Conservation (phyloP, 2,113 vertebrate species). For the Pterocles orientalis region DNA sequence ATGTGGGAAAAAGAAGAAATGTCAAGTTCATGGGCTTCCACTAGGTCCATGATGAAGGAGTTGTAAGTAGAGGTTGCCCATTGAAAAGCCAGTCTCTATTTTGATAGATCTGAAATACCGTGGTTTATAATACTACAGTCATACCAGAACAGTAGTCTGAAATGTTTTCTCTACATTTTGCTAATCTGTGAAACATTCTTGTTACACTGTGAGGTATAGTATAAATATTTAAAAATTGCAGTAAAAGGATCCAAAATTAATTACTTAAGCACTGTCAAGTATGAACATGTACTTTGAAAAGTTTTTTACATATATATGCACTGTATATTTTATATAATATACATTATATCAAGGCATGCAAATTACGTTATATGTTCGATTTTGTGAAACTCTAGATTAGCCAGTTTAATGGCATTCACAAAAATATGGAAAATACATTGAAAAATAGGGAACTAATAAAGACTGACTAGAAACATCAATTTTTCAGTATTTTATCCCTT, state of each 20-base stretch:
- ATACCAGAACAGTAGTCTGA: not conserved
- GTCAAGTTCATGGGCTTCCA: not conserved
- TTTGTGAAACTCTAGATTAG: not conserved
- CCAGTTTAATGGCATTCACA: not conserved
- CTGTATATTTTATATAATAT: not conserved
- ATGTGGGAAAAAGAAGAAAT: not conserved
- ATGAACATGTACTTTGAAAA: not conserved
- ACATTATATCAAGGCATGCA: not conserved
- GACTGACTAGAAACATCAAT: not conserved
- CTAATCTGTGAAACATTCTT: not conserved
- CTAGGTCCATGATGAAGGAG: not conserved
- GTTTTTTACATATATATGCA: not conserved
- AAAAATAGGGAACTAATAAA: not conserved
- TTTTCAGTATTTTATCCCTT: not conserved
- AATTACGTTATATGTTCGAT: not conserved
- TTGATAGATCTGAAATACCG: not conserved
- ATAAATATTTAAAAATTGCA: not conserved
- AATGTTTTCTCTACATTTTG: not conserved
- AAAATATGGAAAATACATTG: not conserved
- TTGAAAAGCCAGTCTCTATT: not conserved
- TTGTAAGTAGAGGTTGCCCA: not conserved
- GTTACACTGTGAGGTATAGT: not conserved
- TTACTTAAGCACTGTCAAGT: not conserved
- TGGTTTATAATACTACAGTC: not conserved
- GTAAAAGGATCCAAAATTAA: not conserved